Evolutionary conservation across 2,797 vertebrate species (phyloP), one percentile per base, ranked within the genome.

Genomic region (Enteromius viviparus): DNA sequence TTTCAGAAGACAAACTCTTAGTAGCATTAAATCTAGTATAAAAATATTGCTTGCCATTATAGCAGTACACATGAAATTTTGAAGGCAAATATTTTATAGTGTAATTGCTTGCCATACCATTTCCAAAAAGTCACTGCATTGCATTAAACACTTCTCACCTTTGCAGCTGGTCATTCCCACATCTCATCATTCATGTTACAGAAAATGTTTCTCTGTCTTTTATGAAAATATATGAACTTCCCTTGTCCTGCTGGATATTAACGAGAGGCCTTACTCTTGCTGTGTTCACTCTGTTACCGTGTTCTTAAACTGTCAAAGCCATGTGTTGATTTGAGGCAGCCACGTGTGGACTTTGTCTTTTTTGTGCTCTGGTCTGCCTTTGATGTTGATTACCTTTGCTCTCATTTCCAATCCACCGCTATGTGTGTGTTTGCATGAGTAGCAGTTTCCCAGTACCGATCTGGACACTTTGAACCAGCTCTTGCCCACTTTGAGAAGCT

Each of bases 401-500:
- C 45, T 76, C 21, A 26, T 76, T 76, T 78, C 29, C 71, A 49
- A 37, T 85, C 79, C 32, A 71, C 81, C 66, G 76, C 81, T 81
- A 26, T 26, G 40, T 83, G 29, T 85, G 6, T 70, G 62, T 85
- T 32, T 64, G 37, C 64, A 19, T 78, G 32, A 86, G 75, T 49
- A 84, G 58, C 87, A 98, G 97, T 96, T 96, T 87, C 91, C 95
- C 34, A 76, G 87, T 85, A 93, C 94, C 6, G 96, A 97, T 88
- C 89, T 95, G 88, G 96, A 97, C 85, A 93, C 96, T 87, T 92
- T 96, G 85, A 94, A 92, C 90, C 96, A 97, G 92, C 92, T 97
- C 87, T 90, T 97, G 82, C 96, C 97, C 15, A 92, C 94, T 1
- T 91, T 95, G 88, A 96, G 96, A 91, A 95, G 95, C 88, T 91